A percentile compares a stretch with the other conserved stretches of the same genome.
phyloP scores from a whole-genome alignment of 2,113 vertebrate genomes.

The Danionella cerebrum region DNA sequence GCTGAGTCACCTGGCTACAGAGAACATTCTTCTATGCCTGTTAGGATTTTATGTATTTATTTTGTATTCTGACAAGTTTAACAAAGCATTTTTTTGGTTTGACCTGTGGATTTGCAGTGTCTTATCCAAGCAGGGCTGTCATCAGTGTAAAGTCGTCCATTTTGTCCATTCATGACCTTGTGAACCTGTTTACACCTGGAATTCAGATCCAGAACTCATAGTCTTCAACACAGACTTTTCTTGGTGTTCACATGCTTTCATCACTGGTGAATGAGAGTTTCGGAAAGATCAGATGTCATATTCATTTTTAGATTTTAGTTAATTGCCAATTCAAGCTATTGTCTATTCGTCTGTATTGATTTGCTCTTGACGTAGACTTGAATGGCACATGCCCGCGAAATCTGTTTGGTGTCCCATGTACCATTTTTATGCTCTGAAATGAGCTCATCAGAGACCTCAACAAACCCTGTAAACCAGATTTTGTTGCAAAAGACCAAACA shows the following conservation, averaged over 20 bases:
- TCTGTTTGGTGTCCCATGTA: no score
- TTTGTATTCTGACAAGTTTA: neutral
- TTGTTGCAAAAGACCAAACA: no score
- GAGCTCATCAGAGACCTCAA: no score
- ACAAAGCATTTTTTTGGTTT: conserved; percentile 7
- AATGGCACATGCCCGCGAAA: no score
- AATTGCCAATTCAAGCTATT: no score
- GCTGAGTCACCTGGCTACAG: neutral
- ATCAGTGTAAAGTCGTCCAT: neutral
- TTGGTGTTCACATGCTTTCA: neutral
- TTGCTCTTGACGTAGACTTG: no score
- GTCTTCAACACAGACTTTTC: neutral
- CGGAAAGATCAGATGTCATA: no score
- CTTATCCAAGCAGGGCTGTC: neutral
- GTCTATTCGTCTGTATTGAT: no score
- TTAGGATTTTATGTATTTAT: neutral
- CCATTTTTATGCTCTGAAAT: no score
- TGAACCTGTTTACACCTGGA: neutral
- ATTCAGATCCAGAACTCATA: neutral
- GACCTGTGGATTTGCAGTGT: neutral
- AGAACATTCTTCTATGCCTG: neutral
- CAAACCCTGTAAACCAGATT: no score
- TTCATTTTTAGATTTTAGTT: no score
- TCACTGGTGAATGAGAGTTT: neutral
- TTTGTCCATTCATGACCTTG: neutral